A percentile compares a stretch with the other conserved stretches of the same genome.
phyloP scores from a whole-genome alignment of 2,888 invertebrate genomes.

The Helleia helle region DNA sequence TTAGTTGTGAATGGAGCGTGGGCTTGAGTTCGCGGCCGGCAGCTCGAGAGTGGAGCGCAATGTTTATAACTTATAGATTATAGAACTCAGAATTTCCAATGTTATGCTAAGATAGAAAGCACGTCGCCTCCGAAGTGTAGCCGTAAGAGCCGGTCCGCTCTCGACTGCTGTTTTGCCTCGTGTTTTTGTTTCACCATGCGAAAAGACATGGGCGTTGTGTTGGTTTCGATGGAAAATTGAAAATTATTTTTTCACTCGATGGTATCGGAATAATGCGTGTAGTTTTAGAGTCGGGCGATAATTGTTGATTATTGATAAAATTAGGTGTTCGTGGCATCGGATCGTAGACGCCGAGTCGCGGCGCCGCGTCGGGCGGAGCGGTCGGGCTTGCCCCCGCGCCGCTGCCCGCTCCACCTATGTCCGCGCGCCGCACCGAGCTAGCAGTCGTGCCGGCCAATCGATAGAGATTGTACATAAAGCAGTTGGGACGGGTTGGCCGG shows the following conservation, averaged over 20 bases:
- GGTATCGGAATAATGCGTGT: slow-evolving; percentile 61
- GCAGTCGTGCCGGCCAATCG: neutral
- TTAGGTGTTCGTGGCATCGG: slow-evolving; percentile 68
- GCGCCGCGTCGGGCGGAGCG: neutral
- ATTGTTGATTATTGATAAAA: slow-evolving; percentile 74
- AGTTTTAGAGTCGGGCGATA: slow-evolving; percentile 68
- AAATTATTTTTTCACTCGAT: slow-evolving; percentile 73
- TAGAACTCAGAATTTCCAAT: slow-evolving; percentile 20
- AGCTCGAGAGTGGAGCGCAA: slow-evolving; percentile 19
- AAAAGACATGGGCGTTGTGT: slow-evolving; percentile 52
- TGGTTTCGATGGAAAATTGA: slow-evolving; percentile 64
- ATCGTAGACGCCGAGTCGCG: slow-evolving; percentile 35
- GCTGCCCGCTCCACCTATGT: neutral
- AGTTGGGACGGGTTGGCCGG: slow-evolving; percentile 4
- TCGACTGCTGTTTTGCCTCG: slow-evolving; percentile 41
- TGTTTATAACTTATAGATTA: slow-evolving; percentile 25
- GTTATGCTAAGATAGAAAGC: slow-evolving; percentile 16
- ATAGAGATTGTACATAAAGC: neutral
- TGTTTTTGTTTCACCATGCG: slow-evolving; percentile 57
- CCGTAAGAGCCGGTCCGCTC: slow-evolving; percentile 26
- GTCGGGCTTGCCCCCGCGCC: too few relatives aligned
- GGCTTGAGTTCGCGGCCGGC: slow-evolving; percentile 15
- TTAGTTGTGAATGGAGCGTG: neutral
- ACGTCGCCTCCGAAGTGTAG: slow-evolving; percentile 30
- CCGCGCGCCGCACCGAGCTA: neutral